Evolutionary conservation across 2,888 invertebrate genomes (phyloP).

Genomic region (Gnatocerus cornutus): DNA sequence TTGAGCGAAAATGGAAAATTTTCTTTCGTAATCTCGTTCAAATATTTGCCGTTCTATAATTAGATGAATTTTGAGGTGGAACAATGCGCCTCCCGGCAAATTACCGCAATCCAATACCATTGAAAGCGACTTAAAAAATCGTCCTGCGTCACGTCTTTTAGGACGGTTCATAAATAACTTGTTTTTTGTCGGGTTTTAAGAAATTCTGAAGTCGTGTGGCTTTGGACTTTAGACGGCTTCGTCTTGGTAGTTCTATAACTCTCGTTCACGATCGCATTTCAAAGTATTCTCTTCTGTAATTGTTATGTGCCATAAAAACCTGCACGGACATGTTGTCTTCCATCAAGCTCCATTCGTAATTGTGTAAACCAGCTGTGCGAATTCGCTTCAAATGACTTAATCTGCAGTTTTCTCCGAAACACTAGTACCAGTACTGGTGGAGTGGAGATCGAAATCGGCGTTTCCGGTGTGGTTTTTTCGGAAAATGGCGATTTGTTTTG

Average conservation of each 20-base stretch:
- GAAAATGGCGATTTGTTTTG: slow-evolving; percentile 31
- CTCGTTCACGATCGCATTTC: slow-evolving; percentile 55
- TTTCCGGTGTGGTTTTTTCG: slow-evolving; percentile 9
- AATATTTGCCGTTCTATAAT: slow-evolving; percentile 26
- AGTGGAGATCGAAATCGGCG: slow-evolving; percentile 25
- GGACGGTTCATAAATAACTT: neutral
- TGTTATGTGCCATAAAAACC: slow-evolving; percentile 67
- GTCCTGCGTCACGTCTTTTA: slow-evolving; percentile 14
- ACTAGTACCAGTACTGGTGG: neutral
- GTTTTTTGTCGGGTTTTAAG: slow-evolving; percentile 7
- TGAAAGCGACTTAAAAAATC: slow-evolving; percentile 3
- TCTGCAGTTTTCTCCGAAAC: slow-evolving; percentile 63
- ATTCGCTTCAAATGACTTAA: slow-evolving; percentile 66
- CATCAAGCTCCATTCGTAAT: slow-evolving; percentile 61
- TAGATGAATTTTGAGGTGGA: slow-evolving; percentile 20
- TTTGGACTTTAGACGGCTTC: slow-evolving; percentile 4
- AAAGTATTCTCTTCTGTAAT: slow-evolving; percentile 63
- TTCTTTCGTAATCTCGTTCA: slow-evolving; percentile 7
- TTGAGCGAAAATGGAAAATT: slow-evolving; percentile 38
- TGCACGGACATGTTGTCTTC: slow-evolving; percentile 65
- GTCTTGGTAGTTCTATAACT: slow-evolving; percentile 4
- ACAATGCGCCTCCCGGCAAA: slow-evolving; percentile 18
- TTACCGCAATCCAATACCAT: neutral
- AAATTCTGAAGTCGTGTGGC: slow-evolving; percentile 6
- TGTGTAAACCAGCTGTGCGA: slow-evolving; percentile 64